phyloP scores from a whole-genome alignment of 37 sponge, comb jelly and placozoan genomes.

The Mnemiopsis leidyi region DNA sequence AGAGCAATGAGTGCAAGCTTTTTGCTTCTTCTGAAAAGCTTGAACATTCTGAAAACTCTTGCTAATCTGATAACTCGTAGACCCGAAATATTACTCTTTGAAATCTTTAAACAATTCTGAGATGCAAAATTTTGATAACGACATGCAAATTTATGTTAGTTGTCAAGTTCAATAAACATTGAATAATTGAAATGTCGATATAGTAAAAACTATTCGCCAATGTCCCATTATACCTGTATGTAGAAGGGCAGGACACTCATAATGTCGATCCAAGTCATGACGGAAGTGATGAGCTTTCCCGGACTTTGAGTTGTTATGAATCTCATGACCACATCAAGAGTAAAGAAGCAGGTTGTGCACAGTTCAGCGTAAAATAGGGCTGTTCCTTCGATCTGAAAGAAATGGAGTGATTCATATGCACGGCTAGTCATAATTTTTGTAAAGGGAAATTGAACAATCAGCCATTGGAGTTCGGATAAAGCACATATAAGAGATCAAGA shows the following conservation, averaged over 20 bases:
- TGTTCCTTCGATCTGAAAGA: constrained; percentile 22
- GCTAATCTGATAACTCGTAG: constrained; percentile 47
- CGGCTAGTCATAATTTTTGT: too few relatives aligned
- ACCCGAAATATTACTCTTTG: constrained; percentile 19
- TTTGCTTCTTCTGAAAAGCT: constrained; percentile 52
- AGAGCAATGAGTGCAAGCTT: constrained; percentile 57
- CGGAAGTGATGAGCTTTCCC: not conserved
- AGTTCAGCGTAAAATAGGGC: constrained; percentile 60
- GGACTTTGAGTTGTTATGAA: not conserved
- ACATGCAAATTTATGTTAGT: too few relatives aligned
- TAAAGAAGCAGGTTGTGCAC: constrained; percentile 43
- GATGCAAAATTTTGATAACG: not conserved
- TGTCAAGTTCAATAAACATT: too few relatives aligned
- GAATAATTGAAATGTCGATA: not conserved
- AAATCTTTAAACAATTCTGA: constrained; percentile 17
- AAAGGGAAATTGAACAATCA: too few relatives aligned
- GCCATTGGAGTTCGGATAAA: too few relatives aligned
- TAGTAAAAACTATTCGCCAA: not conserved
- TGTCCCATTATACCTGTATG: constrained; percentile 4
- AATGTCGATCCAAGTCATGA: constrained; percentile 63
- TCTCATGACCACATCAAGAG: constrained; percentile 46
- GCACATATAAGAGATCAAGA: too few relatives aligned
- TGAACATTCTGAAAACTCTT: constrained; percentile 51
- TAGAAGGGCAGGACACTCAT: constrained; percentile 65
- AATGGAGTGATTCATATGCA: too few relatives aligned